These are phyloP conservation scores for Hippocampus mohnikei DNA, from an alignment of 2,113 vertebrate species.

Conservation along the genomic window DNA sequence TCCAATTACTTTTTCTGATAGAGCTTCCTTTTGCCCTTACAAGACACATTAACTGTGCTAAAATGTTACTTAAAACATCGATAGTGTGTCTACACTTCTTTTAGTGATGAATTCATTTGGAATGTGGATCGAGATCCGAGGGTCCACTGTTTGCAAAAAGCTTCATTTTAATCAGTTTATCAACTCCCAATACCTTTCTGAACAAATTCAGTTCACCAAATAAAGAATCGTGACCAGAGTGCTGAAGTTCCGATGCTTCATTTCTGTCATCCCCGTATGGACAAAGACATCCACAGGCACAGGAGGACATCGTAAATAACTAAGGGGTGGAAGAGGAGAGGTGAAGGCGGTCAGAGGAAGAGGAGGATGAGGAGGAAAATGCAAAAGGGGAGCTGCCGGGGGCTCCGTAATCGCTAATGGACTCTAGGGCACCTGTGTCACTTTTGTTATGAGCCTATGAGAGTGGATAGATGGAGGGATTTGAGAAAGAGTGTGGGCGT, in stretches of 20 bases:
- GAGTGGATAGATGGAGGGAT: slow-evolving; percentile 50
- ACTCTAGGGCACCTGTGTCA: slow-evolving; percentile 68
- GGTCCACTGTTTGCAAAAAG: not conserved
- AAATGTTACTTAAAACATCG: not conserved
- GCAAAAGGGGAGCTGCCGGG: slow-evolving; percentile 37
- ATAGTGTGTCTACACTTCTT: not conserved
- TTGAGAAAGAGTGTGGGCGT: slow-evolving; percentile 49
- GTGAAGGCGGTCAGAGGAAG: slow-evolving; percentile 35
- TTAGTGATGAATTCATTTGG: not conserved
- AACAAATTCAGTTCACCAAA: not conserved
- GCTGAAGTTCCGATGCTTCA: not conserved
- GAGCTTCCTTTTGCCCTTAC: not conserved
- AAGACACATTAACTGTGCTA: too few species aligned
- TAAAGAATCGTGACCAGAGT: not conserved
- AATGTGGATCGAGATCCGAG: not conserved
- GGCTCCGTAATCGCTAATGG: slow-evolving; percentile 58
- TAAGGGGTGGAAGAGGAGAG: slow-evolving; percentile 28
- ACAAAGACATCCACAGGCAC: slow-evolving; percentile 7
- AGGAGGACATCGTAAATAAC: slow-evolving; percentile 23
- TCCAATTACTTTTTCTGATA: too few species aligned
- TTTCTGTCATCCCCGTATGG: not conserved
- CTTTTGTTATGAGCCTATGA: slow-evolving; percentile 51
- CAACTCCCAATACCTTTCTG: not conserved
- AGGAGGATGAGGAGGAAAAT: slow-evolving; percentile 50
- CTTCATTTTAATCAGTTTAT: not conserved